Evolutionary conservation across 2,113 vertebrate species (phyloP), one percentile per base, ranked within the genome.

Genomic region (Ptilonorhynchus violaceus): DNA sequence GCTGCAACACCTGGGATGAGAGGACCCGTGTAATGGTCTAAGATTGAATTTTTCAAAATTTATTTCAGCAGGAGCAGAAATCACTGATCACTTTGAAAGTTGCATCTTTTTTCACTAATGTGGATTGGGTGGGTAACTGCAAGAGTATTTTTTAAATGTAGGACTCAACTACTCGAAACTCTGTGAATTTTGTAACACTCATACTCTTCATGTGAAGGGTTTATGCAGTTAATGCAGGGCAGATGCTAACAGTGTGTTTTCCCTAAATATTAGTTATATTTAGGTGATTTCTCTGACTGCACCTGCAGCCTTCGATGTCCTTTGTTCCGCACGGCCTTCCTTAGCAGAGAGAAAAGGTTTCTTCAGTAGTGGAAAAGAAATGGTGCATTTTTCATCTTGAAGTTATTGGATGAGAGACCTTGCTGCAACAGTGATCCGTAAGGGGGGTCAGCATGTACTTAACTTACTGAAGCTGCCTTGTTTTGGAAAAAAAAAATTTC

Each of bases 401-500:
- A 81, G 50, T 25, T 84, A 24, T 11, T 83, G 33, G 18, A 46
- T 15, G 46, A 69, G 62, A 85, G 44, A 63, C 33, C 67, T 92
- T 59, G 52, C 37, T 78, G 20, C 25, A 81, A 39, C 55, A 64
- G 39, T 47, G 55, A 92, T 85, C 74, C 10, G 2, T 80, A 49
- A 77, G 15, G 31, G 52, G 35, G 39, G 15, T 47, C 17, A 81
- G 15, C 18, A 31, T 25, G 22, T 68, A 33, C 16, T 58, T 88
- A 56, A 83, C 13, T 77, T 79, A 39, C 21, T 78, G 52, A 62
- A 86, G 23, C 4, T 70, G 21, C n/a, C 27, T 49, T 33, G 27
- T 60, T 89, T 66, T 0, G 1, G 24, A 4, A 1, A 31, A 53
- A 37, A 27, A 39, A 37, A n/a, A 39, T 9, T 10, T 8, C 3